A percentile compares a stretch with the other conserved stretches of the same genome.
phyloP scores from a whole-genome alignment of 2,797 vertebrate genomes.

The Prionace glauca region DNA sequence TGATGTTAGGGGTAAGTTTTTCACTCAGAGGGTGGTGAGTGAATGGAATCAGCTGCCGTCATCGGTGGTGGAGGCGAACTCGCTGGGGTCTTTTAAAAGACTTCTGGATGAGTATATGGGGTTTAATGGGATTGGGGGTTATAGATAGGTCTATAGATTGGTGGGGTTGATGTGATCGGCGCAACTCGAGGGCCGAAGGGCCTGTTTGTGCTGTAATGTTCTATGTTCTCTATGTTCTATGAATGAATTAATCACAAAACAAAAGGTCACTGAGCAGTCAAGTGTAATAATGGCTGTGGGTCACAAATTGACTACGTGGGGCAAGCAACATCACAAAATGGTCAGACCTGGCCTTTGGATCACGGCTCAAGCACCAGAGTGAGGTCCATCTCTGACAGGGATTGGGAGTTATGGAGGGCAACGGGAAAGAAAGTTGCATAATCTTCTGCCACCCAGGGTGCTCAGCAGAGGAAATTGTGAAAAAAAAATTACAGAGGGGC shows the following conservation, averaged over 20 bases:
- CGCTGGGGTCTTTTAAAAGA: no score
- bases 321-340: neutral
- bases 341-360: neutral
- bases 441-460: neutral
- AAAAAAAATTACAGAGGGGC: neutral
- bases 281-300: neutral
- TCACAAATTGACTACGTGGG: neutral
- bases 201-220: no score
- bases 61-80: no score
- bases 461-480: neutral
- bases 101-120: no score
- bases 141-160: no score
- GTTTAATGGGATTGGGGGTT: no score
- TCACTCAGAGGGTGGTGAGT: no score
- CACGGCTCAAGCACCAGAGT: neutral
- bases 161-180: no score
- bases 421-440: neutral
- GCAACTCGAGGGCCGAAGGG: no score
- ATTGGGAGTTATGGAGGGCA: neutral
- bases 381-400: neutral
- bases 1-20: no score
- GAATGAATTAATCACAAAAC: neutral
- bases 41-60: no score
- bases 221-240: no score
- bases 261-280: neutral